Base-by-base conservation (phyloP, 2,113 vertebrate species). In the Pygoscelis antarcticus region DNA sequence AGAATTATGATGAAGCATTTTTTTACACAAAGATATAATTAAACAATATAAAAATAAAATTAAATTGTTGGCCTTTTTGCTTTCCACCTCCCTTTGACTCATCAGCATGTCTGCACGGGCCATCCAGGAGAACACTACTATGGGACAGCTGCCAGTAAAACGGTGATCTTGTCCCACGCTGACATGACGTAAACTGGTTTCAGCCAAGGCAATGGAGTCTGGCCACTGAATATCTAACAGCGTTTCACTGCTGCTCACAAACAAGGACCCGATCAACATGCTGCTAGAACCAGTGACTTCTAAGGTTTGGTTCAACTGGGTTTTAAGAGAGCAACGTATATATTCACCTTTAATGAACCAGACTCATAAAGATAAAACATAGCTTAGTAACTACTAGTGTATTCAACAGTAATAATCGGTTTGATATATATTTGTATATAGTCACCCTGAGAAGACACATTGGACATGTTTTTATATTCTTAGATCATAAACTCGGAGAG, bases 81-180 rank as follows among this genome's bases (percentile, higher is more conserved):
- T 84, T 90, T 74, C 23, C 10, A 29, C 27, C 10, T 79, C 42
- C 19, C 16, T 60, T 69, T 79, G 58, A 87, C 23, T 69, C 40
- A 65, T 19, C 85, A 91, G 30, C 36, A 68, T n/a, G 51, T 49
- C 42, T 75, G 34, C 29, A 25, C 9, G 34, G 34, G 60, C 65
- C 72, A 22, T 21, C 9, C 38, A 80, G 60, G 16, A 87, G 62
- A 87, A 60, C 29, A 13, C 18, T 26, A 7, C 40, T 27, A 47
- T 22, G 19, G 44, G 40, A 51, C 1, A 54, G 52, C 42, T 61
- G 54, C 16, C 54, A 83, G 47, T 47, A 47, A 94, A 54, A 77
- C 23, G 0, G 0, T 13, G 36, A 83, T 44, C 52, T 61, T 76
- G 47, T 75, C 22, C 38, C 49, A 51, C 5, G 16, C 5, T 80